These are phyloP conservation scores for Homarus americanus DNA, from an alignment of 1,140 invertebrate species.

Conservation along the genomic window DNA sequence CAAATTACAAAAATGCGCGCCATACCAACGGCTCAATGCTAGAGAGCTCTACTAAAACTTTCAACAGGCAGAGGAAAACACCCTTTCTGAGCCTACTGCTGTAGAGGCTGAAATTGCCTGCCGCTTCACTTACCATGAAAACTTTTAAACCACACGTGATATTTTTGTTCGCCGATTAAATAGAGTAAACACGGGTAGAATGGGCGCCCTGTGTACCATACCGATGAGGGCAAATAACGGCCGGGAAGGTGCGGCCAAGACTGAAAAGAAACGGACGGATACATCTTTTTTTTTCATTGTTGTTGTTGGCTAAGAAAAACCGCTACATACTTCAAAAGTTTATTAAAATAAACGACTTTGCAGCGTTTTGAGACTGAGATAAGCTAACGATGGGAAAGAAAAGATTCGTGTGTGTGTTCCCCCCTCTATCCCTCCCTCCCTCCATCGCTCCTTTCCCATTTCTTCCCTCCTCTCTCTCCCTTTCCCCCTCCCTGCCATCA, in stretches of 20 bases:
- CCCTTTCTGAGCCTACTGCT: background rate
- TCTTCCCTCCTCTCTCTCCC: too few relatives aligned
- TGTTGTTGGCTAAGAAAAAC: too few relatives aligned
- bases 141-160: conserved; percentile 34
- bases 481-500: too few relatives aligned
- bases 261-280: background rate
- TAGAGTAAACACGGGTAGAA: conserved; percentile 40
- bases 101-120: background rate
- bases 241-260: background rate
- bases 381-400: too few relatives aligned
- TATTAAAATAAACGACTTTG: too few relatives aligned
- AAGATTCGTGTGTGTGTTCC: too few relatives aligned
- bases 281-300: background rate
- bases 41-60: background rate
- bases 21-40: background rate
- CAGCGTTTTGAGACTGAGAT: too few relatives aligned
- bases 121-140: background rate
- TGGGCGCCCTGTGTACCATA: conserved; percentile 23
- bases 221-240: conserved; percentile 37
- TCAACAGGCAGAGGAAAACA: background rate
- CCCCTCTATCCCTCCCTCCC: too few relatives aligned
- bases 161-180: conserved; percentile 45
- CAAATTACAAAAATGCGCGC: conserved; percentile 32
- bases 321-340: too few relatives aligned
- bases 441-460: too few relatives aligned